Conservation (phyloP, 1,140 invertebrate species). For the Plodia interpunctella region DNA sequence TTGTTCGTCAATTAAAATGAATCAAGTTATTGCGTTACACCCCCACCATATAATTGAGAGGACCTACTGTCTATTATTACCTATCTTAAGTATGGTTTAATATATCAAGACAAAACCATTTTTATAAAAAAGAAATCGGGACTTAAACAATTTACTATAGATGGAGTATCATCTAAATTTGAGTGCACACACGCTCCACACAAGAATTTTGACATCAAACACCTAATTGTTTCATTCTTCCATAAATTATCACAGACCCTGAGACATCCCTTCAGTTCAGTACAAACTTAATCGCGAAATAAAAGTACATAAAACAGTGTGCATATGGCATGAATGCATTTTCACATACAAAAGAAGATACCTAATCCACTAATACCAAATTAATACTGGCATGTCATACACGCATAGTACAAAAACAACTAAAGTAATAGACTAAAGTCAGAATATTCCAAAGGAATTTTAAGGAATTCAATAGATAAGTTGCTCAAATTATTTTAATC, state of each 20-base stretch:
- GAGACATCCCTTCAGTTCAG: conserved; percentile 30
- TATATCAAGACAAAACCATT: too few species aligned
- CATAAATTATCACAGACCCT: conserved; percentile 52
- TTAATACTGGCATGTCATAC: conserved; percentile 5
- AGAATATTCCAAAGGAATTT: too few species aligned
- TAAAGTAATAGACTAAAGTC: background rate
- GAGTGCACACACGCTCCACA: background rate
- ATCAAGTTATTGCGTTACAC: too few species aligned
- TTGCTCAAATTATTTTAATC: too few species aligned
- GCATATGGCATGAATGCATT: background rate
- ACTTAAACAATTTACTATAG: background rate
- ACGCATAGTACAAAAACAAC: background rate
- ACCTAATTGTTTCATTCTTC: conserved; percentile 1
- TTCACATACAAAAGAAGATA: background rate
- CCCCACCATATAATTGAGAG: too few species aligned
- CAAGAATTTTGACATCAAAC: conserved; percentile 5
- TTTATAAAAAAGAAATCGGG: background rate
- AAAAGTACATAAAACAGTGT: background rate
- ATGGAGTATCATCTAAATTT: background rate
- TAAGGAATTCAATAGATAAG: too few species aligned
- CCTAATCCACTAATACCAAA: background rate
- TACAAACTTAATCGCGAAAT: background rate
- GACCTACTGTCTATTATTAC: too few species aligned
- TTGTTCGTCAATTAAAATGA: too few species aligned
- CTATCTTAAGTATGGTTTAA: too few species aligned